Evolutionary conservation across 1,140 invertebrate genomes (phyloP), one percentile per base, ranked within the genome.

Genomic region (Hypsibius dujardini): DNA sequence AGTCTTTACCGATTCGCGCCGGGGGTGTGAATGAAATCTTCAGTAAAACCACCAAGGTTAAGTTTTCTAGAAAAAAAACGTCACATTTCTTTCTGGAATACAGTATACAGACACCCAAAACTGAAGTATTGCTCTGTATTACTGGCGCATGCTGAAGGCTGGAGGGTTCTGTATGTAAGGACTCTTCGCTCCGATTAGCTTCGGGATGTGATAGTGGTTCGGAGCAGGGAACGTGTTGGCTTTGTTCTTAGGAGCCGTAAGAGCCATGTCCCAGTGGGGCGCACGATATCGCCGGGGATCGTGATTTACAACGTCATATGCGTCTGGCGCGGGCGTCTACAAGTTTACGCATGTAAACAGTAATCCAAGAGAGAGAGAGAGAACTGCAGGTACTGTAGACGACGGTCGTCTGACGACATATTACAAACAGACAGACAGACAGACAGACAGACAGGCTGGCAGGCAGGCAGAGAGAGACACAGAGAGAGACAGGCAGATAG

Each of bases 81-180:
- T n/a, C 7, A 56, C 50, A 7, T n/a, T 7, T 56, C 50, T n/a
- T n/a, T n/a, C n/a, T n/a, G n/a, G n/a, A n/a, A n/a, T n/a, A n/a
- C n/a, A n/a, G n/a, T n/a, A n/a, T n/a, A 56, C 7, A 56, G 7
- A 56, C 50, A 7, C n/a, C 50, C 50, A n/a, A n/a, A 7, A 56
- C 50, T n/a, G 7, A 7, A 7, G n/a, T 7, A 56, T 7, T n/a
- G 7, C 7, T 56, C 50, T 7, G 50, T 7, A 7, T 7, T 56
- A 56, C 50, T 56, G 50, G 7, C 50, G 7, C 50, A 56, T 56
- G 50, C 7, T 7, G 50, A 7, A 56, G 50, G 50, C 50, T 7
- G 50, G 50, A n/a, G 50, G 50, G n/a, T 56, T 56, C 50, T 56
- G 50, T 56, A 56, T 56, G 50, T 56, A 56, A 56, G 50, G 50